Evolutionary conservation across 2,113 vertebrate genomes (phyloP).

Genomic region (Caretta caretta): DNA sequence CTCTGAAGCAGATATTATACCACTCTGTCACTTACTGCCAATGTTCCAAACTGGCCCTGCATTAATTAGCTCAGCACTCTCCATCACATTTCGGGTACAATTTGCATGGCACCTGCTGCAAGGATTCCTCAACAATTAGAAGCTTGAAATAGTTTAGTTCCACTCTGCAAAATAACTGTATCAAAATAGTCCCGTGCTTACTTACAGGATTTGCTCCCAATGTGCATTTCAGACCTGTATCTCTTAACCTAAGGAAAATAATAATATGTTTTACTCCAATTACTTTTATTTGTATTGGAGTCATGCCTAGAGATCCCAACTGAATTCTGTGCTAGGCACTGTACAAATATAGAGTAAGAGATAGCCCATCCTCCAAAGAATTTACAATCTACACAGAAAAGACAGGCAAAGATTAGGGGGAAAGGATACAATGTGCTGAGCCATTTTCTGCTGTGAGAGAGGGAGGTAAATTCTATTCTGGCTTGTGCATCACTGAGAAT

Average conservation of each 20-base stretch:
- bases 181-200: not conserved
- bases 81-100: not conserved
- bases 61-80: not conserved
- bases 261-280: not conserved
- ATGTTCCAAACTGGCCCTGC: fast-evolving
- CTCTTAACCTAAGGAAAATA: not conserved
- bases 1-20: fast-evolving
- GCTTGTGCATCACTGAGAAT: not conserved
- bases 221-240: not conserved
- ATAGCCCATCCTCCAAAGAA: fast-evolving
- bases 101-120: not conserved
- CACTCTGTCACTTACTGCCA: not conserved
- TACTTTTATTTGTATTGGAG: not conserved
- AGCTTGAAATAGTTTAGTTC: fast-evolving
- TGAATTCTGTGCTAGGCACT: not conserved
- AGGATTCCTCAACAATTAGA: not conserved
- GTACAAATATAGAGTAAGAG: not conserved
- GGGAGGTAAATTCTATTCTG: not conserved
- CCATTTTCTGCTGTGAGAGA: fast-evolving
- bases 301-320: not conserved
- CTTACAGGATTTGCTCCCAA: not conserved
- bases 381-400: fast-evolving
- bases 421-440: not conserved
- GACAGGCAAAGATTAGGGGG: not conserved
- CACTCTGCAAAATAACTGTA: not conserved